Base-by-base conservation (phyloP, 2,113 vertebrate species). In the Phylloscopus trochilus region DNA sequence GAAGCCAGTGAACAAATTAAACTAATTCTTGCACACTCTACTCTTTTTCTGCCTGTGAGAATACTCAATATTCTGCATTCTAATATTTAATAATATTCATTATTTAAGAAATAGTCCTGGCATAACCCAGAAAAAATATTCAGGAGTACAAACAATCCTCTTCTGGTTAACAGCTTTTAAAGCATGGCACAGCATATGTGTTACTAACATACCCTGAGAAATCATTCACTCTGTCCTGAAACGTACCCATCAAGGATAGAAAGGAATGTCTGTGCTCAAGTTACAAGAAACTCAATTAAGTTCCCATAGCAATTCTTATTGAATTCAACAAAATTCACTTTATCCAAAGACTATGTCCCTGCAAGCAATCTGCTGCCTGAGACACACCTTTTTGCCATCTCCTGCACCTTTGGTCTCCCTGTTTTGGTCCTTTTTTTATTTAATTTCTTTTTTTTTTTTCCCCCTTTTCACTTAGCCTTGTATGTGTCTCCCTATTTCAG, bases 241-340 rank as follows among this genome's bases (percentile, higher is more conserved):
- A 81, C 68, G 9, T 7, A 83, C 47, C 47, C 59, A 39, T 88
- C 88, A 80, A 43, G 33, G 41, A 35, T 0, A 80, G 75, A 69
- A 87, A 43, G 31, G 44, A 90, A 30, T 87, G 63, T 43, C 67
- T 83, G 17, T 30, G 28, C n/a, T 88, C 33, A 83, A 80, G 39
- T 74, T 85, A 83, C 75, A 70, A 64, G 68, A 78, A 91, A 86
- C 83, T 85, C 68, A 81, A 20, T 93, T 95, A 72, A 75, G 39
- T 74, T 93, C 60, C 78, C 59, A 26, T 3, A 67, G 55, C 60
- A 64, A 60, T 91, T 87, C 78, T 44, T 72, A 72, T 0, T 68
- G 39, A 88, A 86, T 93, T 83, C 60, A 93, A 15, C 63, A 70
- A 79, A 91, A 83, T 27, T 64, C 70, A 55, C 64, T 78, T 80